phyloP scores from a whole-genome alignment of 2,797 vertebrate species.

The Peromyscus aztecus region DNA sequence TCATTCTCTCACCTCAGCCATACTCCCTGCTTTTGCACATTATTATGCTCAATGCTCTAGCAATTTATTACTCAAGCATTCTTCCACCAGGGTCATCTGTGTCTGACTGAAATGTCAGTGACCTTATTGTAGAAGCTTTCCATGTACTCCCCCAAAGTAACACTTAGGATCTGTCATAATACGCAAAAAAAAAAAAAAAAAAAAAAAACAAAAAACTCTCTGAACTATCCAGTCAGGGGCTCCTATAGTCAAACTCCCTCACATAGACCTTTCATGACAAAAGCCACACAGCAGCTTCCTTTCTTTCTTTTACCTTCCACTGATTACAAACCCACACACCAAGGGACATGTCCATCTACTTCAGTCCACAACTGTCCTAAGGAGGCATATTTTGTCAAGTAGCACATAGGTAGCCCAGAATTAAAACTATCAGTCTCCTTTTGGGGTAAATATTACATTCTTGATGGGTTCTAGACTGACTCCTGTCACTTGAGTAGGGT shows the following conservation, averaged over 20 bases:
- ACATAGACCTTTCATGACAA: neutral
- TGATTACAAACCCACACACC: neutral
- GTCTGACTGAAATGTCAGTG: neutral
- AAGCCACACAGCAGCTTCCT: neutral
- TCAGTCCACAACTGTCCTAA: neutral
- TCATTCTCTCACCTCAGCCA: neutral
- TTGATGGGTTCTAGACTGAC: neutral
- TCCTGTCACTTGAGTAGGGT: neutral
- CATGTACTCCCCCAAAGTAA: neutral
- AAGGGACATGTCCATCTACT: neutral
- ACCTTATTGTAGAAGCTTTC: neutral
- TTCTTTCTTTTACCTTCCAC: neutral
- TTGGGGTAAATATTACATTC: neutral
- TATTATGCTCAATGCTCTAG: no score
- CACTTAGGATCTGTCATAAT: no score
- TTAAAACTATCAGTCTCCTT: neutral
- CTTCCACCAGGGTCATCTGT: neutral
- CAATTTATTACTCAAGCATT: neutral
- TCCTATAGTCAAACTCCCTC: neutral
- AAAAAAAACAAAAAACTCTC: neutral
- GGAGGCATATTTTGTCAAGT: neutral
- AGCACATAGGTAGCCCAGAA: neutral
- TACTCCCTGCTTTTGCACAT: neutral
- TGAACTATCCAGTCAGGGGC: neutral
- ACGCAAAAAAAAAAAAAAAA: no score